Conservation (phyloP, 2,113 vertebrate genomes). For the Phyllostomus hastatus region DNA sequence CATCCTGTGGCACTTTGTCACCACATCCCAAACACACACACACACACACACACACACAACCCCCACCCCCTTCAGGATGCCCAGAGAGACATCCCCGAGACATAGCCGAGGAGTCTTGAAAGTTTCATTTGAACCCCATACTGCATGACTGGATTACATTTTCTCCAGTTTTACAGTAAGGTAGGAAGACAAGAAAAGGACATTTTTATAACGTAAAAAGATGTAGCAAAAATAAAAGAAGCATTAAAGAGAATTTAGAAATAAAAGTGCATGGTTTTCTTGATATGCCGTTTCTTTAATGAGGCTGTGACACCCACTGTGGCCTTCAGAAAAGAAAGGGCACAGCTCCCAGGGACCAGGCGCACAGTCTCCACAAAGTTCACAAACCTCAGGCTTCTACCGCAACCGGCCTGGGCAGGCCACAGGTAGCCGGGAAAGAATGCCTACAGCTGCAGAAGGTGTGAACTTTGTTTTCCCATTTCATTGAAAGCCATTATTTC, state of each 20-base stretch:
- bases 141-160: background rate
- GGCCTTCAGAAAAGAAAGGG: background rate
- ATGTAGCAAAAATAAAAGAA: background rate
- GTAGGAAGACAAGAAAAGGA: background rate
- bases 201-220: background rate
- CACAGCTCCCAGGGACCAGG: background rate
- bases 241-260: background rate
- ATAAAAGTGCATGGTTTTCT: background rate
- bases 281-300: background rate
- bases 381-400: background rate
- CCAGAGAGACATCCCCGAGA: background rate
- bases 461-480: background rate
- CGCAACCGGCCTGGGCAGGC: background rate
- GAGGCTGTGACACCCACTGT: background rate
- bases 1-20: background rate
- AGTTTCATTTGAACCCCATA: background rate
- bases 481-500: background rate
- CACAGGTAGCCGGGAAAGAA: accelerated
- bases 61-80: background rate
- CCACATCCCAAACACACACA: background rate
- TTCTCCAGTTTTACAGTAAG: background rate
- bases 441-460: accelerated
- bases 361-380: background rate
- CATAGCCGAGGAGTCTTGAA: background rate
- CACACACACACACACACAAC: background rate